These are phyloP conservation scores for Augochlorella aurata DNA, from an alignment of 2,888 invertebrate species.

Conservation along the genomic window DNA sequence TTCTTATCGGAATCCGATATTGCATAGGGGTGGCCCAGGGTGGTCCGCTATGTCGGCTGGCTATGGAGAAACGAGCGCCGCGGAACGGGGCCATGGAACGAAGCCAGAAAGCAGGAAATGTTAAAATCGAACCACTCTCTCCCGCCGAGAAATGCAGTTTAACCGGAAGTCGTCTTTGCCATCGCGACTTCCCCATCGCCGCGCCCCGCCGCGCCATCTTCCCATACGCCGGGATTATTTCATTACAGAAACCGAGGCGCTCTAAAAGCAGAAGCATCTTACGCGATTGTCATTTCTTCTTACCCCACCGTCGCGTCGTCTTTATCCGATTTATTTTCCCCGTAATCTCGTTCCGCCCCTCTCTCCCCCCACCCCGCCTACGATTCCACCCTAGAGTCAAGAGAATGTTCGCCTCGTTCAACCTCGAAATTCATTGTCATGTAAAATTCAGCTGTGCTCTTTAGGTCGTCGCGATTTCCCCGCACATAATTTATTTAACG, in stretches of 20 bases:
- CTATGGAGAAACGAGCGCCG: slow-evolving; percentile 38
- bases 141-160: slow-evolving; percentile 74
- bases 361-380: no score
- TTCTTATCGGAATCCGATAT: slow-evolving; percentile 79
- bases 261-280: slow-evolving; percentile 57
- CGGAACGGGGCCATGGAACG: slow-evolving; percentile 72
- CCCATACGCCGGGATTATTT: slow-evolving; percentile 48
- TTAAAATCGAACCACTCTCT: slow-evolving; percentile 74
- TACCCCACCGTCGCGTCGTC: slow-evolving; percentile 22
- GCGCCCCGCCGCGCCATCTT: neutral
- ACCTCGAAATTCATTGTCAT: slow-evolving; percentile 12
- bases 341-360: slow-evolving; percentile 32
- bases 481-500: slow-evolving; percentile 5
- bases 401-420: neutral
- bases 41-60: slow-evolving; percentile 22
- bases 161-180: slow-evolving; percentile 69
- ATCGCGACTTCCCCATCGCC: neutral
- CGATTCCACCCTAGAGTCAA: neutral
- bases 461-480: neutral
- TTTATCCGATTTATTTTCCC: slow-evolving; percentile 54
- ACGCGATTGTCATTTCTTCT: slow-evolving; percentile 52
- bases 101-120: slow-evolving; percentile 77
- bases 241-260: slow-evolving; percentile 58
- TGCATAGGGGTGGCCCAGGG: slow-evolving; percentile 32
- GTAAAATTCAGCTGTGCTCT: neutral